Evolutionary conservation across 92 coral and sea anemone genomes (phyloP).

Genomic region (Hydrozoanthus gracilis): DNA sequence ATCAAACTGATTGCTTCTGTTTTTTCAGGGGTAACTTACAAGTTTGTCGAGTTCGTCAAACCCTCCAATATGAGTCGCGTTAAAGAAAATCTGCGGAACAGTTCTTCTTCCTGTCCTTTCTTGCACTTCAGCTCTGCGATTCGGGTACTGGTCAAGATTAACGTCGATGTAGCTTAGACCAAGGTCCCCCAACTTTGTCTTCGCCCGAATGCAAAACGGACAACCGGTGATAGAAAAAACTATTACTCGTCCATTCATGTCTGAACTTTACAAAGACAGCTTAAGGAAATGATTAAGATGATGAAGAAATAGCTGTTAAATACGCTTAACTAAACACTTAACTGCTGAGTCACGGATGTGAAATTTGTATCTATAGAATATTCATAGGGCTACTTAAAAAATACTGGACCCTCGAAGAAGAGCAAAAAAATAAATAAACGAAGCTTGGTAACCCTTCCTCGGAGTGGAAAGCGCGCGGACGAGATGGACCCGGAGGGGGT

Average conservation of each 20-base stretch:
- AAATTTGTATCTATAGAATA: too few relatives aligned
- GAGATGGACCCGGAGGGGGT: too few relatives aligned
- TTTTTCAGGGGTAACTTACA: constrained; percentile 58
- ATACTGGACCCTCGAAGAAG: too few relatives aligned
- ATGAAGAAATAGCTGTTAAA: not conserved
- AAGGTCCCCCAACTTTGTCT: constrained; percentile 78
- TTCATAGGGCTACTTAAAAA: too few relatives aligned
- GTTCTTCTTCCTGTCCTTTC: constrained; percentile 85
- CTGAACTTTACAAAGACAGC: not conserved
- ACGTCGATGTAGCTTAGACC: constrained; percentile 80
- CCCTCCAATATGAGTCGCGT: constrained; percentile 87
- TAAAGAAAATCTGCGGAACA: constrained; percentile 98
- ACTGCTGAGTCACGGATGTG: constrained; percentile 22
- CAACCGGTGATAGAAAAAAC: constrained; percentile 95
- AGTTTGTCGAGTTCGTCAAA: constrained; percentile 85
- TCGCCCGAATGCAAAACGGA: constrained; percentile 92
- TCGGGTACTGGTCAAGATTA: constrained; percentile 79
- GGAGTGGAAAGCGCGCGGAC: too few relatives aligned
- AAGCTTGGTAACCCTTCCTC: too few relatives aligned
- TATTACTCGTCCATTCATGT: constrained; percentile 86
- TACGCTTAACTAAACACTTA: not conserved
- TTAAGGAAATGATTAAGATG: not conserved
- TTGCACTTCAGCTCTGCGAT: constrained; percentile 81
- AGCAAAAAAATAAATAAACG: too few relatives aligned
- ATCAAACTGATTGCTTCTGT: too few relatives aligned